phyloP scores from a whole-genome alignment of 2,797 vertebrate species.

The Pseudocheirus occidentalis region DNA sequence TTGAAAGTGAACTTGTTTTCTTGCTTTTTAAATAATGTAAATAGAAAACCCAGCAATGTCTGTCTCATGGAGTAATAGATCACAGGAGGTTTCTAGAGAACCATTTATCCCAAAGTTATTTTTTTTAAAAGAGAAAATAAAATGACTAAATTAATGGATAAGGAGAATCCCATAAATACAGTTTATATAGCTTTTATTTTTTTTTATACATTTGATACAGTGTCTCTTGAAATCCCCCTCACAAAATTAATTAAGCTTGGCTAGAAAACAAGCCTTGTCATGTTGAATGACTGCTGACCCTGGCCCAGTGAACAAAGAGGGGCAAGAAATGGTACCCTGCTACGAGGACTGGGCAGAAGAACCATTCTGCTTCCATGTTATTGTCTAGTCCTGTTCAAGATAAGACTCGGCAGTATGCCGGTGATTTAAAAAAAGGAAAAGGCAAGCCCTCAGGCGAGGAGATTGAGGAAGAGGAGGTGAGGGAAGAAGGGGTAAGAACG shows the following conservation, averaged over 20 bases:
- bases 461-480: background rate
- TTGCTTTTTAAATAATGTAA: conserved; percentile 33
- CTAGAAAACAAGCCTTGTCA: background rate
- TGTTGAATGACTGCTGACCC: background rate
- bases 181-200: background rate
- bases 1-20: conserved; percentile 22
- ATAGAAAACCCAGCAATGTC: background rate
- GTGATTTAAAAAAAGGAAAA: background rate
- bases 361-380: background rate
- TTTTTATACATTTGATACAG: background rate
- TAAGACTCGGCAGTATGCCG: background rate
- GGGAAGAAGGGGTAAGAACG: background rate
- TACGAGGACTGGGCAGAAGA: background rate
- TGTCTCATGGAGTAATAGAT: conserved; percentile 10
- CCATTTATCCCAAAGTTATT: background rate
- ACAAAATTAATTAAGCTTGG: conserved; percentile 18
- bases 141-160: background rate
- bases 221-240: conserved; percentile 12
- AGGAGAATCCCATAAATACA: background rate
- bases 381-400: background rate
- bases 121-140: background rate
- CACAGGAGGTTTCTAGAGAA: conserved; percentile 29
- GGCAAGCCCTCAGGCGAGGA: background rate
- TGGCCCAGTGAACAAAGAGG: background rate
- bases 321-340: too few species aligned